A percentile compares a stretch with the other conserved stretches of the same genome.
These are phyloP conservation scores for pig (Sus scrofa) DNA, from an alignment of 2,113 vertebrate species.

Conservation along the genomic window DNA sequence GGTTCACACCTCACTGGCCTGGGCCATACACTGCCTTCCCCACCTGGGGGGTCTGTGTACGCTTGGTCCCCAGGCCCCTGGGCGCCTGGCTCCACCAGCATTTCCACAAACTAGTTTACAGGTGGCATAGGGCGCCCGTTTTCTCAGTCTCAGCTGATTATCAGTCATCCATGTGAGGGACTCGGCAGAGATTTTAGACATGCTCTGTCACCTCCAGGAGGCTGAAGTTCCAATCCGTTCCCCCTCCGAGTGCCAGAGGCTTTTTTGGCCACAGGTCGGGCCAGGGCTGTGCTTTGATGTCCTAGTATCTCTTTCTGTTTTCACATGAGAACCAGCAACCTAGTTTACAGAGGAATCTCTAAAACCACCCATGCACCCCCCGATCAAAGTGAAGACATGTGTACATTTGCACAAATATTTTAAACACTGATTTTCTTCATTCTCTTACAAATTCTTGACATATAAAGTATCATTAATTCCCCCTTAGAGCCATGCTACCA, in stretches of 20 bases:
- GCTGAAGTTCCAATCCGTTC: background rate
- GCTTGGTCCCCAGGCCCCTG: background rate
- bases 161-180: background rate
- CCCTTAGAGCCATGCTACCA: background rate
- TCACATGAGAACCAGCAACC: background rate
- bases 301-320: background rate
- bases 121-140: background rate
- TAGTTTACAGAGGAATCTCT: background rate
- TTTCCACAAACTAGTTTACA: background rate
- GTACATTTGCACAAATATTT: conserved; percentile 7
- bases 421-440: conserved; percentile 15
- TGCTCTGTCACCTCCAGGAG: background rate
- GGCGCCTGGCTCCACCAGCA: background rate
- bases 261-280: background rate
- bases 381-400: background rate
- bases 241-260: background rate
- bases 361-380: background rate
- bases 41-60: background rate
- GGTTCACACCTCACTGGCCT: no score
- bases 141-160: background rate
- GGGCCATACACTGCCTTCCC: background rate
- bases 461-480: background rate
- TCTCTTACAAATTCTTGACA: conserved; percentile 14
- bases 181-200: background rate
- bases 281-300: background rate